A percentile compares a stretch with the other conserved stretches of the same genome.
Conservation (phyloP, 2,797 vertebrate species). For the Gambusia yucatana region DNA sequence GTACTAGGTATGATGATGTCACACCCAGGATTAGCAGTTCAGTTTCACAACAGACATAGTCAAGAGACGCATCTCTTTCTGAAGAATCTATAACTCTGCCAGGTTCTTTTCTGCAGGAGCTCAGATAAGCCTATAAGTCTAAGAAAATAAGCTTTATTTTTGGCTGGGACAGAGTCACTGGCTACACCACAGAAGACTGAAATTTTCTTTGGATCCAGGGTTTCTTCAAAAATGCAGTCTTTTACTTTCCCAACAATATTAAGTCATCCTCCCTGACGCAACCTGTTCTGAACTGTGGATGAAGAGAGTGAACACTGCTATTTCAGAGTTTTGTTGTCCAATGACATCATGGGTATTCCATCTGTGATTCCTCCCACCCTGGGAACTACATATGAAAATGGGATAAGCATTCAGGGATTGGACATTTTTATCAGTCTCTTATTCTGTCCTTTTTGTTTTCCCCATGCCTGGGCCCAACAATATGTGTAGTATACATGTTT, state of each 20-base stretch:
- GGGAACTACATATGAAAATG: not conserved
- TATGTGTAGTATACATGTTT: not conserved
- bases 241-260: not conserved
- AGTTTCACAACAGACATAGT: not conserved
- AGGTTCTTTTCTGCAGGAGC: not conserved
- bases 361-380: not conserved
- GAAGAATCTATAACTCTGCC: not conserved
- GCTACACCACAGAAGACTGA: not conserved
- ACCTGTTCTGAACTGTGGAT: not conserved
- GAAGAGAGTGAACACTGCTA: not conserved
- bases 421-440: no score
- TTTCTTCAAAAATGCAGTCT: not conserved
- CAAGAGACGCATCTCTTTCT: not conserved
- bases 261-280: not conserved
- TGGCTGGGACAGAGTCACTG: not conserved
- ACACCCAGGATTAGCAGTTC: not conserved
- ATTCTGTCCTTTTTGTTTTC: not conserved
- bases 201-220: not conserved
- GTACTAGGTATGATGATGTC: not conserved
- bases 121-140: not conserved
- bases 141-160: not conserved
- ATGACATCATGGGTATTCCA: not conserved
- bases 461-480: not conserved
- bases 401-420: not conserved
- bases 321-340: not conserved